Evolutionary conservation across 2,888 invertebrate species (phyloP), one percentile per base, ranked within the genome.

Genomic region (Clusia tigrina): DNA sequence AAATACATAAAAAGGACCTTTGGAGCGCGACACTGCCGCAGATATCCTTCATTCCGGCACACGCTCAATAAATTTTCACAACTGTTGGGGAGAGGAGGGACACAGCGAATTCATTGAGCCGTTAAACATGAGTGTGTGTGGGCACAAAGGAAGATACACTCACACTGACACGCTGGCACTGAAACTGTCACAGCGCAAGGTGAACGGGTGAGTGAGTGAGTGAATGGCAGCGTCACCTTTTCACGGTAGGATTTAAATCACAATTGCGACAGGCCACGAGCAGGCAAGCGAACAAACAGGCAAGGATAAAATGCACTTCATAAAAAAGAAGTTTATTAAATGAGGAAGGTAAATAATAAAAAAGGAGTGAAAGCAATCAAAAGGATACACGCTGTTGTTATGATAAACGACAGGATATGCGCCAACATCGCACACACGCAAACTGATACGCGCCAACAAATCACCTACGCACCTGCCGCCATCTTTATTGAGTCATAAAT

Each of bases 401-500:
- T 38, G 24, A 58, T 23, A 58, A 42, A 24, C 48, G 54, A 24
- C 17, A 52, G 52, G 55, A 55, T 55, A 38, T 55, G 9, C 55
- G 48, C 5, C n/a, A 5, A 58, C 18, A n/a, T n/a, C n/a, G n/a
- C n/a, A 58, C 57, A 46, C 10, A 42, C 25, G 23, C 9, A 15
- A 15, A 46, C 18, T 18, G 54, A 53, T 37, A 46, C 53, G 26
- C 46, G 23, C n/a, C n/a, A n/a, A 20, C 42, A 56, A 64, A 22
- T 53, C 46, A 52, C 26, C 38, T 58, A 22, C 32, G 58, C 54
- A 58, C 24, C 38, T 52, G 48, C 23, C 57, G 38, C 42, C 52
- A 6, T 17, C 53, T 63, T 61, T 63, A 66, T 63, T 66, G 60
- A 63, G 54, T 58, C 66, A 66, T 66, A 63, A 66, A 66, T 66